A percentile compares a stretch with the other conserved stretches of the same genome.
Conservation (phyloP, 2,797 vertebrate genomes). For the Allobates femoralis region DNA sequence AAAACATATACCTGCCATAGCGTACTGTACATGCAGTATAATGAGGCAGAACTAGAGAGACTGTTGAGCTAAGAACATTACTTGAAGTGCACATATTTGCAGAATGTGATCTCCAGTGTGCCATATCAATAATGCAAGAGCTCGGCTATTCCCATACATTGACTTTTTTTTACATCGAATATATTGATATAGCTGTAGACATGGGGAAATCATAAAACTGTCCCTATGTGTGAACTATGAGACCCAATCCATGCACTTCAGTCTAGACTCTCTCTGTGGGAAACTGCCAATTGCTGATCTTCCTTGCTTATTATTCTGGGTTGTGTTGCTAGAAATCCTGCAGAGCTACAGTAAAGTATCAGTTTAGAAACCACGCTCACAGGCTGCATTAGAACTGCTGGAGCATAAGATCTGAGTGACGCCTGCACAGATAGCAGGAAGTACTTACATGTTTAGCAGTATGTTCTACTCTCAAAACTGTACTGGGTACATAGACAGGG, state of each 20-base stretch:
- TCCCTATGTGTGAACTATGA: background rate
- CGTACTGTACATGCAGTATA: background rate
- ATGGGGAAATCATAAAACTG: background rate
- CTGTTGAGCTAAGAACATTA: background rate
- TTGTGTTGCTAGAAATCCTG: constrained; percentile 1
- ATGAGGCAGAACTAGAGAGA: background rate
- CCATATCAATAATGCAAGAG: constrained; percentile 22
- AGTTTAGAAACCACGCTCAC: background rate
- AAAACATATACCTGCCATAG: background rate
- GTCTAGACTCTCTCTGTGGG: constrained; percentile 5
- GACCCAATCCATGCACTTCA: background rate
- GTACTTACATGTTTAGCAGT: background rate
- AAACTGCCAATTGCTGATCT: background rate
- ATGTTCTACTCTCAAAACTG: too few species aligned
- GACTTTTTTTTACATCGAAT: background rate
- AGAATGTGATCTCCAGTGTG: background rate
- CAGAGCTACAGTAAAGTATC: background rate
- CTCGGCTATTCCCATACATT: background rate
- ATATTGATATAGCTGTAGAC: background rate
- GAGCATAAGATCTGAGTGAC: background rate
- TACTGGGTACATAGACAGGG: too few species aligned
- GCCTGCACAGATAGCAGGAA: background rate
- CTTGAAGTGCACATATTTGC: constrained; percentile 21
- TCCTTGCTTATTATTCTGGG: background rate
- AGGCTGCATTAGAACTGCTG: background rate